Evolutionary conservation across 1,140 invertebrate species (phyloP).

Genomic region (Drosophila parvula): DNA sequence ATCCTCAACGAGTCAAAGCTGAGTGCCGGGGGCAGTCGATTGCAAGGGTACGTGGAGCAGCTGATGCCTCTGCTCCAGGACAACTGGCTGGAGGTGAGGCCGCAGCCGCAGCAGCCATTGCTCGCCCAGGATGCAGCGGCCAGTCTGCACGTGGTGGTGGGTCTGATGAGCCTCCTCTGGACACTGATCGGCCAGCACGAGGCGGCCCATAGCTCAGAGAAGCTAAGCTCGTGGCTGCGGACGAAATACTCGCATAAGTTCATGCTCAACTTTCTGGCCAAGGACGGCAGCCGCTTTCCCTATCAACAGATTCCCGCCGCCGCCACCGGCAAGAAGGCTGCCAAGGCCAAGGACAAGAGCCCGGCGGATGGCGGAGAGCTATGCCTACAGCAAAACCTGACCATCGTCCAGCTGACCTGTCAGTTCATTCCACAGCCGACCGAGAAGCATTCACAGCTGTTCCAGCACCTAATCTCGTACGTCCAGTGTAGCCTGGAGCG

Average conservation of each 20-base stretch:
- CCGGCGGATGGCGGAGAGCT: conserved; percentile 32
- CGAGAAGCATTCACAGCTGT: conserved; percentile 31
- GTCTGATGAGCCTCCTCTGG: conserved; percentile 86
- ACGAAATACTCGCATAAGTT: conserved; percentile 85
- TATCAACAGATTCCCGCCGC: conserved; percentile 51
- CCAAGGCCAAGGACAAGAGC: conserved; percentile 26
- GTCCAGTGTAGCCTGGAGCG: conserved; percentile 30
- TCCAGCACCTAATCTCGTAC: conserved; percentile 38
- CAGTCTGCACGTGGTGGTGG: conserved; percentile 86
- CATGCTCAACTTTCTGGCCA: conserved; percentile 84
- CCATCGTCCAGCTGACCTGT: conserved; percentile 63
- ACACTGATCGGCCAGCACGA: conserved; percentile 85
- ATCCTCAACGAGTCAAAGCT: conserved; percentile 41
- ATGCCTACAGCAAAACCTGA: conserved; percentile 73
- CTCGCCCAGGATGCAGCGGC: conserved; percentile 86
- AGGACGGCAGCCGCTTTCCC: conserved; percentile 43
- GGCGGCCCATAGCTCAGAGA: conserved; percentile 54
- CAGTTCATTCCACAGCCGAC: conserved; percentile 47
- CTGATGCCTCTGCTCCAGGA: conserved; percentile 89
- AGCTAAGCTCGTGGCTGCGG: conserved; percentile 84
- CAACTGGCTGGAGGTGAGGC: conserved; percentile 89
- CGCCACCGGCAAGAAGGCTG: conserved; percentile 4
- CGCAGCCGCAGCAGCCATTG: conserved; percentile 79
- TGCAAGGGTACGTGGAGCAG: conserved; percentile 86
- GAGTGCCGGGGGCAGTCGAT: conserved; percentile 36